Base-by-base conservation (phyloP, 2,888 invertebrate species). In the Cinara cedri region DNA sequence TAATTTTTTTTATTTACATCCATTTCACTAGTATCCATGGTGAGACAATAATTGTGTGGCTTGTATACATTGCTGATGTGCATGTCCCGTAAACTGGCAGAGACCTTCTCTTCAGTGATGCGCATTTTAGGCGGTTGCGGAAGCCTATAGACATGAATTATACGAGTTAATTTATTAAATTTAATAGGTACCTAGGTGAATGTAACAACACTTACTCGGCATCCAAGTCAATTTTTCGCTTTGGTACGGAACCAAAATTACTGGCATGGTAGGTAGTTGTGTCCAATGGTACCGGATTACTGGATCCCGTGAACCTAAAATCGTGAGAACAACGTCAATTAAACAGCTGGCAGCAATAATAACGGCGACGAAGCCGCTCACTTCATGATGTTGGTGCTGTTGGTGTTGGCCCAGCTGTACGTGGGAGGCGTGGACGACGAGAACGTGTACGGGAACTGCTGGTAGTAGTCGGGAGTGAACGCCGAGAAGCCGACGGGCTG, bases 351-450 rank as follows among this genome's bases (percentile, higher is more conserved):
- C n/a, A 51, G 19, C 14, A 55, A 16, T 34, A 34, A 60, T 13
- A 14, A 8, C 34, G 34, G 13, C 16, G 44, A 11, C 0, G n/a
- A 11, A 1, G 9, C 11, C 3, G 19, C 66, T 1, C 16, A 78
- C 78, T 78, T 78, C 78, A 78, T 78, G 21, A 78, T n/a, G 16
- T 78, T 21, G 0, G 70, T 68, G 49, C 78, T 78, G 34, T 70
- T 78, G 34, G 78, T 70, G 14, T 78, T 78, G 8, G 78, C 78
- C 78, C 78, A 78, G n/a, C 78, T 78, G 9, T 78, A 78, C 14
- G 51, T 70, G 0, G 78, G 78, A 3, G 78, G 78, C 1, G 78
- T 57, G 4, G 51, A 19, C 11, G 68, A 70, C 13, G 70, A 70
- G 21, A 78, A 78, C 0, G 70, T 68, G 19, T 78, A 78, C 0